These are phyloP conservation scores for Drosophila fulvimacula DNA, from an alignment of 2,888 invertebrate species.

Conservation along the genomic window DNA sequence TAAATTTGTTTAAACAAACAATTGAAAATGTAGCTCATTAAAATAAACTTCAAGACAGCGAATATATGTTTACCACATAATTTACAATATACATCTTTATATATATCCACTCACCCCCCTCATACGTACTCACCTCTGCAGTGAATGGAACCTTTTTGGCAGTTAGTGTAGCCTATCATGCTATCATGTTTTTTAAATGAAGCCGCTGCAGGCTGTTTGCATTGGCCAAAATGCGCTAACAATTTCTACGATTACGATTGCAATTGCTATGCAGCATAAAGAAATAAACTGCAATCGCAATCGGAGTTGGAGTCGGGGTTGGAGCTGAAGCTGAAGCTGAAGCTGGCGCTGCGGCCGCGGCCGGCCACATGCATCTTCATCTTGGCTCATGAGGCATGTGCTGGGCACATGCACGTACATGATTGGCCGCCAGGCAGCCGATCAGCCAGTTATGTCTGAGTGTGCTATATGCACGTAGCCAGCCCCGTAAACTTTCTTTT, in stretches of 20 bases:
- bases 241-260: conserved; percentile 78
- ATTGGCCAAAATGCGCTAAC: conserved; percentile 81
- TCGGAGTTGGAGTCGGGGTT: not conserved
- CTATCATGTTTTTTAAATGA: conserved; percentile 75
- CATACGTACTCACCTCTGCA: not conserved
- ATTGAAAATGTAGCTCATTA: too few species aligned
- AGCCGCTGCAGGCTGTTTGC: conserved; percentile 74
- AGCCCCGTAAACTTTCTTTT: conserved; percentile 68
- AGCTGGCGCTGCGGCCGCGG: conserved; percentile 28
- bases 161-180: conserved; percentile 46
- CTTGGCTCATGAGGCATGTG: conserved; percentile 68
- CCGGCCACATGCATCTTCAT: conserved; percentile 72
- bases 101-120: not conserved
- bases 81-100: not conserved
- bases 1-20: too few species aligned
- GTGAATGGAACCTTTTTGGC: conserved; percentile 1
- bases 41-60: too few species aligned
- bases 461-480: conserved; percentile 52
- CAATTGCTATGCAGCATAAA: conserved; percentile 65
- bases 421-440: conserved; percentile 75
- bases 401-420: conserved; percentile 72
- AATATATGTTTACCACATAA: too few species aligned
- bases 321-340: not conserved
- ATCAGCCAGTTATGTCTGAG: conserved; percentile 38
- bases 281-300: conserved; percentile 55